Conservation (phyloP, 2,888 invertebrate species). For the Melieria crassipennis region DNA sequence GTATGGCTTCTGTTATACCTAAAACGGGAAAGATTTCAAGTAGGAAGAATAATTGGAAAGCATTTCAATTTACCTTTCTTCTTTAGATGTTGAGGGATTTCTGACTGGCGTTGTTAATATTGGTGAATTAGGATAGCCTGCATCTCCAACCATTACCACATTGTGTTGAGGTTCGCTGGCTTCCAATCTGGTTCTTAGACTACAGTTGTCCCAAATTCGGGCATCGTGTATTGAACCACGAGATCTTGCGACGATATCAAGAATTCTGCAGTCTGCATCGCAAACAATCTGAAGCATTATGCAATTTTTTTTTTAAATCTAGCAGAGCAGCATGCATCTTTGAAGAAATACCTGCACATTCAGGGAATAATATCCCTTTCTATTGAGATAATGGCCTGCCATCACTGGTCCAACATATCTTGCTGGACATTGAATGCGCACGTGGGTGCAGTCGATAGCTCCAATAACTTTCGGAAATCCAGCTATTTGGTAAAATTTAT, state of each 20-base stretch:
- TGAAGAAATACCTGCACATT: constrained; percentile 27
- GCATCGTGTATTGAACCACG: constrained; percentile 34
- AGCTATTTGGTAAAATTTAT: constrained; percentile 16
- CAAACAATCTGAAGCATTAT: constrained; percentile 31
- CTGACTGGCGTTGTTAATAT: constrained; percentile 32
- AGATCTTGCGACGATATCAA: constrained; percentile 36
- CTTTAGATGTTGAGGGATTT: constrained; percentile 31
- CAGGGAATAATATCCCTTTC: constrained; percentile 31
- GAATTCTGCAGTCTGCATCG: constrained; percentile 32
- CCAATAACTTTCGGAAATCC: constrained; percentile 27
- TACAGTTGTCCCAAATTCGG: constrained; percentile 10
- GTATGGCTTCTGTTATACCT: constrained; percentile 31
- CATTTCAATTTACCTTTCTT: constrained; percentile 24
- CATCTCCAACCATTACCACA: constrained; percentile 34
- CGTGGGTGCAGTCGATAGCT: constrained; percentile 34
- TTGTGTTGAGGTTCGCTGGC: constrained; percentile 25
- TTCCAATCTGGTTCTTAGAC: constrained; percentile 20
- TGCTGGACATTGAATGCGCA: constrained; percentile 32
- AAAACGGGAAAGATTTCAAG: not conserved
- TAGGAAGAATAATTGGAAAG: not conserved
- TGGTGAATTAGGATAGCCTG: constrained; percentile 30
- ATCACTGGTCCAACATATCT: constrained; percentile 27
- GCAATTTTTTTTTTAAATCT: not conserved
- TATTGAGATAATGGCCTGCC: constrained; percentile 33
- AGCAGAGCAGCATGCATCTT: not conserved